A percentile compares a stretch with the other conserved stretches of the same genome.
Evolutionary conservation across 2,888 invertebrate species (phyloP).

Genomic region (Leuctra nigra): DNA sequence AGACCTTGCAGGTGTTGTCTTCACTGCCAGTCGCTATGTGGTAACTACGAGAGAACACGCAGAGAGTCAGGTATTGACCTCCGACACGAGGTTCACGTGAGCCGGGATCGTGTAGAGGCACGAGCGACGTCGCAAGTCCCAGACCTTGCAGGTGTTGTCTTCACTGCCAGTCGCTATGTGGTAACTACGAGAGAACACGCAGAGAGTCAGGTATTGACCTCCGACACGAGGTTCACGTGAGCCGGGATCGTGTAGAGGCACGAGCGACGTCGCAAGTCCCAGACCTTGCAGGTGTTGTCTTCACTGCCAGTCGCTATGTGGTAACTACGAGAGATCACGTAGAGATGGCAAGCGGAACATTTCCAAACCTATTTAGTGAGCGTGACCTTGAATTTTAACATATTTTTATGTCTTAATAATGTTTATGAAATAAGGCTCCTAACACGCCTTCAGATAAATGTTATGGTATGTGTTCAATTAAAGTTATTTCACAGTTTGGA

Average conservation of each 20-base stretch:
- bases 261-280: constrained; percentile 86
- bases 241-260: constrained; percentile 93
- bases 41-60: too few relatives aligned
- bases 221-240: constrained; percentile 82
- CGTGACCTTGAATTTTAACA: too few relatives aligned
- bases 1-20: constrained; percentile 88
- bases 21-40: constrained; percentile 87
- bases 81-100: constrained; percentile 82
- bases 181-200: too few relatives aligned
- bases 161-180: constrained; percentile 87
- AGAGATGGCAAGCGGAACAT: too few relatives aligned
- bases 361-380: too few relatives aligned
- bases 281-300: constrained; percentile 88
- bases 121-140: constrained; percentile 86
- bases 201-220: too few relatives aligned
- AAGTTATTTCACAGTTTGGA: too few relatives aligned
- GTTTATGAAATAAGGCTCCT: too few relatives aligned
- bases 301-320: constrained; percentile 87
- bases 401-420: too few relatives aligned
- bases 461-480: not conserved
- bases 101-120: constrained; percentile 93
- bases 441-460: too few relatives aligned
- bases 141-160: constrained; percentile 88
- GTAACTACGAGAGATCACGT: too few relatives aligned
- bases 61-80: too few relatives aligned